Evolutionary conservation across 2,113 vertebrate species (phyloP).

Genomic region (Brachyistius frenatus): DNA sequence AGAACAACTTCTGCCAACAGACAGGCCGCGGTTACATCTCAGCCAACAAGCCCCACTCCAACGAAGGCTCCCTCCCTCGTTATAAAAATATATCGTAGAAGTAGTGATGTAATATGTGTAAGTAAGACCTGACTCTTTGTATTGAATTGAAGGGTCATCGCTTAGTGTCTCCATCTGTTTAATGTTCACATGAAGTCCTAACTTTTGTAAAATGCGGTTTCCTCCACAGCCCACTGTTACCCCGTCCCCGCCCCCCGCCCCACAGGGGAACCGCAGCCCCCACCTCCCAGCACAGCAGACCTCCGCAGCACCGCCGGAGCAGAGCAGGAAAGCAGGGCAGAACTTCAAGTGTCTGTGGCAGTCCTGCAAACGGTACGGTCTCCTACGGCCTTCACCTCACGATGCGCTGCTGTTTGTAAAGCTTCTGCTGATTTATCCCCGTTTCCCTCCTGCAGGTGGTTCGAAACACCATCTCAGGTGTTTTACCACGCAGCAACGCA

Average conservation of each 20-base stretch:
- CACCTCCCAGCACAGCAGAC: slow-evolving; percentile 85
- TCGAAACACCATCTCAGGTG: slow-evolving; percentile 97
- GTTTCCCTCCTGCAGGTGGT: slow-evolving; percentile 88
- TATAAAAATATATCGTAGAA: no score
- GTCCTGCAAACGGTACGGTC: slow-evolving; percentile 94
- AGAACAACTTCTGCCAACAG: slow-evolving; percentile 76
- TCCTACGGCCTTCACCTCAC: background rate
- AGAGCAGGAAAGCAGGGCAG: slow-evolving; percentile 93
- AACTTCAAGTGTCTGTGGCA: slow-evolving; percentile 99
- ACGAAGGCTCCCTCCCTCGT: no score
- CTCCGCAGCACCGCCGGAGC: slow-evolving; percentile 84
- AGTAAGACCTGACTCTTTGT: no score
- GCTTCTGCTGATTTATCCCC: background rate
- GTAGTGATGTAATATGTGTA: no score
- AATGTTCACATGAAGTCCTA: background rate
- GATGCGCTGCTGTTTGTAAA: background rate
- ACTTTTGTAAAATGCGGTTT: background rate
- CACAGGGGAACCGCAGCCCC: slow-evolving; percentile 85
- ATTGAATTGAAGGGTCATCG: no score
- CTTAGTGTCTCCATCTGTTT: no score
- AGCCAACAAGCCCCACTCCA: slow-evolving; percentile 67
- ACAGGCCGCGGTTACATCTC: slow-evolving; percentile 75
- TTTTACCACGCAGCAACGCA: slow-evolving; percentile 98
- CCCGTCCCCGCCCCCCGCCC: slow-evolving; percentile 86
- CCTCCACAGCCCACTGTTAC: slow-evolving; percentile 81